phyloP scores from a whole-genome alignment of 2,113 vertebrate genomes.

The Mixornis gularis region DNA sequence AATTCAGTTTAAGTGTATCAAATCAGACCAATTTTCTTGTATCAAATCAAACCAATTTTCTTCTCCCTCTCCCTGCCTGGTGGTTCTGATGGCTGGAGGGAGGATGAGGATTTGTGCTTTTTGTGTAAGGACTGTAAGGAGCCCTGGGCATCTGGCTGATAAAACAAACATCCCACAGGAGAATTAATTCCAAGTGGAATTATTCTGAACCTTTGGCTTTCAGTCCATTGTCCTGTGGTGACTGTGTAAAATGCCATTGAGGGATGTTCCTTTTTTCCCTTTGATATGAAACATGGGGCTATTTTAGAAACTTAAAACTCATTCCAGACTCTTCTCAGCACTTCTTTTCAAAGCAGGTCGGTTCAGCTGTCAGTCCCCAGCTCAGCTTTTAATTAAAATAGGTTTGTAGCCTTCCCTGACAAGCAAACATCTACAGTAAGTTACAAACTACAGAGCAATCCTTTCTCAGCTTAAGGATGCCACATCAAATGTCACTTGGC shows the following conservation, averaged over 20 bases:
- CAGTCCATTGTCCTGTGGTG: background rate
- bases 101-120: background rate
- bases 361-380: slow-evolving; percentile 26
- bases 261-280: slow-evolving; percentile 34
- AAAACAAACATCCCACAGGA: background rate
- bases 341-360: slow-evolving; percentile 36
- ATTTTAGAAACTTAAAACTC: slow-evolving; percentile 42
- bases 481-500: slow-evolving; percentile 10
- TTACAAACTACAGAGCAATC: background rate
- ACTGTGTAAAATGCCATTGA: slow-evolving; percentile 33
- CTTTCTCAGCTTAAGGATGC: background rate
- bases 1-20: background rate
- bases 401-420: slow-evolving; percentile 12
- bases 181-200: background rate
- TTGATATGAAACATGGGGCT: slow-evolving; percentile 24
- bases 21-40: background rate
- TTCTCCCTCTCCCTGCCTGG: background rate
- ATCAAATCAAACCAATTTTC: background rate
- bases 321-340: background rate
- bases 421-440: background rate
- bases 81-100: background rate
- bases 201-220: background rate
- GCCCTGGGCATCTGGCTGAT: background rate
- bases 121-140: background rate
- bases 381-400: slow-evolving; percentile 45